Conservation (phyloP, 2,113 vertebrate genomes). For the Tringa solitaria region DNA sequence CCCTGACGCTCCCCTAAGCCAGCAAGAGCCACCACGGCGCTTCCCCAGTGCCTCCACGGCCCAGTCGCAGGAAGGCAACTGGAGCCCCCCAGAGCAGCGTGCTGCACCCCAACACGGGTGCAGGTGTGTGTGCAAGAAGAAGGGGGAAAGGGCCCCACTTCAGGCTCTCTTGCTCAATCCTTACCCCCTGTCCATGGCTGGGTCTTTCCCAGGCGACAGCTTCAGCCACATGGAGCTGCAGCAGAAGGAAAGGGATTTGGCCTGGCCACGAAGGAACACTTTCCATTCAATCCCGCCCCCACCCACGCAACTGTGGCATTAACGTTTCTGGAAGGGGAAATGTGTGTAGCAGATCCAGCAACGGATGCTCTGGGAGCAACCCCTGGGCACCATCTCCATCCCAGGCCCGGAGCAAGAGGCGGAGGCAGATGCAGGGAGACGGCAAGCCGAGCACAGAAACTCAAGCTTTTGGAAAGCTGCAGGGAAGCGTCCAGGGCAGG, state of each 20-base stretch:
- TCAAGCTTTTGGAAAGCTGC: background rate
- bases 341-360: background rate
- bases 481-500: background rate
- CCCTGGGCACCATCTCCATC: background rate
- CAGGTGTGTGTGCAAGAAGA: background rate
- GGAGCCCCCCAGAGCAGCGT: fast-evolving
- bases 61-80: fast-evolving
- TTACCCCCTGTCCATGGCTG: background rate
- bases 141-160: background rate
- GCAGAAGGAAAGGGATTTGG: background rate
- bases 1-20: background rate
- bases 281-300: fast-evolving
- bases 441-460: fast-evolving
- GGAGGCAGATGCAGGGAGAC: background rate
- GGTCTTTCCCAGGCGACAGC: background rate
- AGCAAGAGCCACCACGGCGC: background rate
- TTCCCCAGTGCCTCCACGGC: fast-evolving
- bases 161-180: background rate
- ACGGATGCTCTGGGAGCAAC: background rate
- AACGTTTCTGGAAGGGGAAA: background rate
- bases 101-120: background rate
- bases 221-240: background rate
- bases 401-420: background rate
- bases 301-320: fast-evolving
- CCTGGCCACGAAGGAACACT: background rate